phyloP scores from a whole-genome alignment of 2,797 vertebrate genomes.

The Potorous gilbertii region DNA sequence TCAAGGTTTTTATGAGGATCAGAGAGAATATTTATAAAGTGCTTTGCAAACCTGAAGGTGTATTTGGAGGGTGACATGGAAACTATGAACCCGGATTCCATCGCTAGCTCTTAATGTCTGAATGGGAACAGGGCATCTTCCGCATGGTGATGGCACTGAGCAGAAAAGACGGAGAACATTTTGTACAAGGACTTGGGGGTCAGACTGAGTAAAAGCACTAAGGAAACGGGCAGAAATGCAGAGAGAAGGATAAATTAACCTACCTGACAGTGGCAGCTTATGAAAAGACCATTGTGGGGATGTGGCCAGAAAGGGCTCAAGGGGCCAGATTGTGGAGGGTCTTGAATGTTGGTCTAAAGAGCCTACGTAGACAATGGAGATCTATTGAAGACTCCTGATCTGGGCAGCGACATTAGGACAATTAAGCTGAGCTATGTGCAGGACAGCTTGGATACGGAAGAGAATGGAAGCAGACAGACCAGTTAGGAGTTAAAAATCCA shows the following conservation, averaged over 20 bases:
- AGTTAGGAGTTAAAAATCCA: not conserved
- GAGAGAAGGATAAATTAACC: not conserved
- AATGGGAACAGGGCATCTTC: not conserved
- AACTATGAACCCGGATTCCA: not conserved
- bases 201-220: not conserved
- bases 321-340: not conserved
- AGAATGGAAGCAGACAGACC: not conserved
- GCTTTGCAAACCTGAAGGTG: slow-evolving; percentile 8
- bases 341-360: not conserved
- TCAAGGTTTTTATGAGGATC: slow-evolving; percentile 48
- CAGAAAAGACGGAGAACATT: not conserved
- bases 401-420: not conserved
- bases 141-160: not conserved
- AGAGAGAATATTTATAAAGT: slow-evolving; percentile 57
- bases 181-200: not conserved
- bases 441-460: not conserved
- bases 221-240: not conserved
- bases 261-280: not conserved
- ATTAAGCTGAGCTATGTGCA: not conserved
- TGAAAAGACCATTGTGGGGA: not conserved
- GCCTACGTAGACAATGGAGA: not conserved
- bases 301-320: not conserved
- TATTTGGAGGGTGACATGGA: not conserved
- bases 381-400: not conserved
- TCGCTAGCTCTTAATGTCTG: not conserved